phyloP scores from a whole-genome alignment of 2,113 vertebrate genomes.

The Triplophysa siluroides region DNA sequence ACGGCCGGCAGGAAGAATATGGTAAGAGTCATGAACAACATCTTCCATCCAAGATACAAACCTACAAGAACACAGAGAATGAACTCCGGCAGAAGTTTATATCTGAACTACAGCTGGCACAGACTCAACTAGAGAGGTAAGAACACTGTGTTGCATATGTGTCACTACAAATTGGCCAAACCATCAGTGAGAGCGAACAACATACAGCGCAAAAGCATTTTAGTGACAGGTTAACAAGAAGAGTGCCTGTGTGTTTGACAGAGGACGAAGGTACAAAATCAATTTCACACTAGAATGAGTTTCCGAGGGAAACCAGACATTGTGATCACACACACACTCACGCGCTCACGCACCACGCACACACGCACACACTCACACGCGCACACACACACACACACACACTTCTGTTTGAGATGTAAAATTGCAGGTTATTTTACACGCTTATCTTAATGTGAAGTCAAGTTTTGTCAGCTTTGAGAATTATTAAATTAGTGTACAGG shows the following conservation, averaged over 20 bases:
- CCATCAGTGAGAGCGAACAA: not conserved
- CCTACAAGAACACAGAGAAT: not conserved
- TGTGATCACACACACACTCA: constrained; percentile 62
- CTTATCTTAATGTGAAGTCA: no score
- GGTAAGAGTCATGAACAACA: not conserved
- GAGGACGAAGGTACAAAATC: constrained; percentile 62
- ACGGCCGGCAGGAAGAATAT: not conserved
- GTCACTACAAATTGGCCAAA: not conserved
- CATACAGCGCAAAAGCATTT: not conserved
- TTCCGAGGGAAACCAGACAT: constrained; percentile 56
- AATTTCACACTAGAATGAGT: constrained; percentile 71
- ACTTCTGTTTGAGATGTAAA: no score
- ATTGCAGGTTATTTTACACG: no score
- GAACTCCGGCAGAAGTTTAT: not conserved
- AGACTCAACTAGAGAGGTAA: not conserved
- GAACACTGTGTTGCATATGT: not conserved
- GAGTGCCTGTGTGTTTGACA: constrained; percentile 6
- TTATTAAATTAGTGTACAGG: no score
- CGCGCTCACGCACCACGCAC: constrained; percentile 50
- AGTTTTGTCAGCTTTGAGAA: no score
- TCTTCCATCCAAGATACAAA: not conserved
- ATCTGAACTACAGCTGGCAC: not conserved
- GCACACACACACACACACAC: no score
- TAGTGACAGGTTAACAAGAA: constrained; percentile 41
- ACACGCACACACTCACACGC: not conserved